Evolutionary conservation across 2,888 invertebrate species (phyloP).

Genomic region (Drosophila melanosoma): DNA sequence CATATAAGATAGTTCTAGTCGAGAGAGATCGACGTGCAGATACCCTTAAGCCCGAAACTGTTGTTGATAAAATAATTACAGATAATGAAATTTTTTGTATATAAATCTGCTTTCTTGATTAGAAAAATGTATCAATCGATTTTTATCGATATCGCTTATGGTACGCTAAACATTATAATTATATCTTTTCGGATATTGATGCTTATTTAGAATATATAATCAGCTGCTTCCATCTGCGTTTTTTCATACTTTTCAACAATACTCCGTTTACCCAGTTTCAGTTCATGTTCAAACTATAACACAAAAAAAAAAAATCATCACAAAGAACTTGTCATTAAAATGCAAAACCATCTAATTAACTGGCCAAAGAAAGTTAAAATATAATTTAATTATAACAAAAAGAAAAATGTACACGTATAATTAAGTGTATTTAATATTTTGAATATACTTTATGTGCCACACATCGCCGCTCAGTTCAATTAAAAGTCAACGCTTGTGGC

Average conservation of each 20-base stretch:
- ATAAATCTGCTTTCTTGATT: neutral
- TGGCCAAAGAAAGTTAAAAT: conserved; percentile 30
- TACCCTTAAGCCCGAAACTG: neutral
- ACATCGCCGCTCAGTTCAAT: conserved; percentile 68
- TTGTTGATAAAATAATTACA: neutral
- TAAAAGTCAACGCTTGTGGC: conserved; percentile 59
- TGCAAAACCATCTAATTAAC: conserved; percentile 39
- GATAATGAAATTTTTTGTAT: neutral
- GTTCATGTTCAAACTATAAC: neutral
- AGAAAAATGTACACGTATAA: conserved; percentile 37
- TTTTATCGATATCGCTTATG: neutral
- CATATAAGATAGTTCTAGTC: neutral
- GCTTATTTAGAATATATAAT: neutral
- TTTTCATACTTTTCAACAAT: neutral
- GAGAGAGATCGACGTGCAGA: neutral
- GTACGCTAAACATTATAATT: no score
- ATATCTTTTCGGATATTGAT: neutral
- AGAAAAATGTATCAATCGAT: neutral
- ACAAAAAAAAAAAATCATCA: neutral
- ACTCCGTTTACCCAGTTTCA: neutral
- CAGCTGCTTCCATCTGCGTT: neutral
- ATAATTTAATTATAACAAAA: conserved; percentile 30
- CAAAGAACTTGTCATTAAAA: conserved; percentile 35
- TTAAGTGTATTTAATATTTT: conserved; percentile 33
- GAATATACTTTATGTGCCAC: conserved; percentile 27